Evolutionary conservation across 2,888 invertebrate species (phyloP).

Genomic region (Syrista parreyssii): DNA sequence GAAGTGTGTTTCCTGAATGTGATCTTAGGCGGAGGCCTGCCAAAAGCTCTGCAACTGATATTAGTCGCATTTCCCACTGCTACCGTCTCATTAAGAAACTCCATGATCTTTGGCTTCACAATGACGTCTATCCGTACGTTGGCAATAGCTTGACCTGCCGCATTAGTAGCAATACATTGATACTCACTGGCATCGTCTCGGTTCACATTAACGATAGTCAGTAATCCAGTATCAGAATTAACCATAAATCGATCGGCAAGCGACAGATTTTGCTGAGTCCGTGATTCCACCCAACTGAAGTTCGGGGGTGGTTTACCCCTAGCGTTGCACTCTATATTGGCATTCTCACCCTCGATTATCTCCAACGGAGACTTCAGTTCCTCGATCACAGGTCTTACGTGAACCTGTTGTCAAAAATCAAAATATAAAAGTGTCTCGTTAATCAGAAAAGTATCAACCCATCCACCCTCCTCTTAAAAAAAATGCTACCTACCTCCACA

Average conservation of each 20-base stretch:
- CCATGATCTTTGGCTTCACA: slow-evolving; percentile 84
- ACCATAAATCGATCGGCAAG: slow-evolving; percentile 77
- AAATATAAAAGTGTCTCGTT: neutral
- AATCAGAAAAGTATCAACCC: no score
- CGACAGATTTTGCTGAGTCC: slow-evolving; percentile 78
- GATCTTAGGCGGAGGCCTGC: slow-evolving; percentile 83
- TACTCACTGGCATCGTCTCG: slow-evolving; percentile 84
- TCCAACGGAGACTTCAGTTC: slow-evolving; percentile 72
- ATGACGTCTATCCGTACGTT: slow-evolving; percentile 77
- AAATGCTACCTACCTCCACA: slow-evolving; percentile 73
- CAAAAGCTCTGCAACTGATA: slow-evolving; percentile 82
- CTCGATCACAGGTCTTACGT: slow-evolving; percentile 79
- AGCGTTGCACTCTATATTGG: slow-evolving; percentile 81
- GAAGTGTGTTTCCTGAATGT: slow-evolving; percentile 83
- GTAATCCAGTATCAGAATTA: slow-evolving; percentile 76
- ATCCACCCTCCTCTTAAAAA: neutral
- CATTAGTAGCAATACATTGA: slow-evolving; percentile 83
- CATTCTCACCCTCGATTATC: slow-evolving; percentile 84
- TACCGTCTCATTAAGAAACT: slow-evolving; percentile 79
- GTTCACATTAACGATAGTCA: slow-evolving; percentile 80
- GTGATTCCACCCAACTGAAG: slow-evolving; percentile 85
- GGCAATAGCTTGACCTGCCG: slow-evolving; percentile 78
- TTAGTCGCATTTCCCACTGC: slow-evolving; percentile 73
- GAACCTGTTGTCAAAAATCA: slow-evolving; percentile 69
- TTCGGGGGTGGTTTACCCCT: slow-evolving; percentile 86